Evolutionary conservation across 92 coral and sea anemone genomes (phyloP).

Genomic region (Phenganax stokvisi): DNA sequence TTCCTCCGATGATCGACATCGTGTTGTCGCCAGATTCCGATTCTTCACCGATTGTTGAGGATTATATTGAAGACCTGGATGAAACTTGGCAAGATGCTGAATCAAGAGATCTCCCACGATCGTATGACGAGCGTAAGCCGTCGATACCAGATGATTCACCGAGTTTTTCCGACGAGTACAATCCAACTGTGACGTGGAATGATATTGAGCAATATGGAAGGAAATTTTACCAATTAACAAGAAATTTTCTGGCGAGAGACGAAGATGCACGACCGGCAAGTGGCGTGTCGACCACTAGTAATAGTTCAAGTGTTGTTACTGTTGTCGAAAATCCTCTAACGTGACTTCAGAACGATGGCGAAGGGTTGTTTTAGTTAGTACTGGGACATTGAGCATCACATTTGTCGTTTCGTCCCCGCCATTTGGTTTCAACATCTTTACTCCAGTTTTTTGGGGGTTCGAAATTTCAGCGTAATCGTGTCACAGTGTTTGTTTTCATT

Average conservation of each 20-base stretch:
- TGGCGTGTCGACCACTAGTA: constrained; percentile 21
- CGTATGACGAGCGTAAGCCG: background rate
- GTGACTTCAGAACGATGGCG: background rate
- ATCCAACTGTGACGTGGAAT: constrained; percentile 22
- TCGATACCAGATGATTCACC: background rate
- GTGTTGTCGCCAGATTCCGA: constrained; percentile 30
- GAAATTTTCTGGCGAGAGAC: constrained; percentile 12
- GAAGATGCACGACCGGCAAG: constrained; percentile 25
- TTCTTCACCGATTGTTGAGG: constrained; percentile 16
- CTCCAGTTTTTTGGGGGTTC: too few relatives aligned
- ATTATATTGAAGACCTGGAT: constrained; percentile 10
- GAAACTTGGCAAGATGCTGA: constrained; percentile 4
- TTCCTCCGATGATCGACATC: constrained; percentile 40
- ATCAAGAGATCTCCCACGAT: background rate
- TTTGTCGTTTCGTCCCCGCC: too few relatives aligned
- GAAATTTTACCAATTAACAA: constrained; percentile 23
- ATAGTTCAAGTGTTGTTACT: constrained; percentile 37
- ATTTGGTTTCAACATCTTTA: too few relatives aligned
- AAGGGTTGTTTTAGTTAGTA: background rate
- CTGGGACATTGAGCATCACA: background rate
- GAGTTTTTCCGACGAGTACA: background rate
- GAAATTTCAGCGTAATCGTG: too few relatives aligned
- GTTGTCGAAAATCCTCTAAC: constrained; percentile 29
- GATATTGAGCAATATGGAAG: constrained; percentile 31
- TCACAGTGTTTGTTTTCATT: background rate